phyloP scores from a whole-genome alignment of 2,797 vertebrate genomes.

The Coilia nasus region DNA sequence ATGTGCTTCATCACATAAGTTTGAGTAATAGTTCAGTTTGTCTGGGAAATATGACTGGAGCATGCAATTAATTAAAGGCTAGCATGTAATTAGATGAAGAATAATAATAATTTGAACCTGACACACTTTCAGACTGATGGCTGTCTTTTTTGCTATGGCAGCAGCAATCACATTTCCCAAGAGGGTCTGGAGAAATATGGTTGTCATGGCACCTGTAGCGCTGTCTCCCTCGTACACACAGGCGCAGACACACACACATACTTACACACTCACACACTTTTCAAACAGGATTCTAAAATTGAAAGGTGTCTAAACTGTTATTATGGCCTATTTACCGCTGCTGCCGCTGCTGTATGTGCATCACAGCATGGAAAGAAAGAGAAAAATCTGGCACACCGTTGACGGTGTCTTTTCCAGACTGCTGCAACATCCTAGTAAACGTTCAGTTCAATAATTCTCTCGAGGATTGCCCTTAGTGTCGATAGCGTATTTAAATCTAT shows the following conservation, averaged over 20 bases:
- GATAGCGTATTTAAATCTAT: slow-evolving; percentile 5
- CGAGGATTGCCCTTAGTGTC: background rate
- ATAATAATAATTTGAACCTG: slow-evolving; percentile 32
- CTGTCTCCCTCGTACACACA: background rate
- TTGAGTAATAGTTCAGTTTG: slow-evolving; percentile 5
- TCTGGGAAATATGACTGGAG: background rate
- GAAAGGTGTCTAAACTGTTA: slow-evolving; percentile 67
- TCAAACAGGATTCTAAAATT: slow-evolving; percentile 62
- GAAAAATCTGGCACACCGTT: slow-evolving; percentile 42
- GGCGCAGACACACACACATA: background rate
- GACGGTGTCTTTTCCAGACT: slow-evolving; percentile 35
- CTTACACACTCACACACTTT: slow-evolving; percentile 38
- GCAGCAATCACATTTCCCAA: slow-evolving; percentile 26
- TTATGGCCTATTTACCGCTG: slow-evolving; percentile 64
- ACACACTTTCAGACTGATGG: slow-evolving; percentile 52
- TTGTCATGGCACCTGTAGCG: slow-evolving; percentile 60
- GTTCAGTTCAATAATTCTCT: background rate
- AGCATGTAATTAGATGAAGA: slow-evolving; percentile 20
- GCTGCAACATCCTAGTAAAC: slow-evolving; percentile 31
- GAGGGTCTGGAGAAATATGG: slow-evolving; percentile 13
- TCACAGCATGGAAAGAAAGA: slow-evolving; percentile 53
- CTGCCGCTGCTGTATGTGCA: slow-evolving; percentile 51
- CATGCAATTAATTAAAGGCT: background rate
- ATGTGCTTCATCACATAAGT: background rate
- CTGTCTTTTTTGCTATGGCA: slow-evolving; percentile 52